Evolutionary conservation across 2,888 invertebrate genomes (phyloP), one percentile per base, ranked within the genome.

Genomic region (Seira ritae): DNA sequence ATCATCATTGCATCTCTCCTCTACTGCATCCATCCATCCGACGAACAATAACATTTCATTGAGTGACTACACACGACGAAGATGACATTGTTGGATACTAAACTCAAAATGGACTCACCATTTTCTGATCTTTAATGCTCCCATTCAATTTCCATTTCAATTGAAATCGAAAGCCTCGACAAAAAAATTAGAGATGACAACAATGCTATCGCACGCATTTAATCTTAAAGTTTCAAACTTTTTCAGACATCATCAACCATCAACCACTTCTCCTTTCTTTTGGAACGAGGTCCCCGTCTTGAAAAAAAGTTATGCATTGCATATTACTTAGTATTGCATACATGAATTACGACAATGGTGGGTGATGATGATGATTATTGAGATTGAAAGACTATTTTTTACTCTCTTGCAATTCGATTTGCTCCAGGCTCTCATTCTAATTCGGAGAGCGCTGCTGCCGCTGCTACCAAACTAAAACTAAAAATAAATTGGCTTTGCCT

Each of bases 191-290:
- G 74, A 73, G 74, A 65, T 62, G 74, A 42, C 42, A 42, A 42
- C 42, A 42, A 80, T 80, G 31, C 80, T 80, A 74, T 80, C 80
- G 67, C 73, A 70, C 62, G 22, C 67, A 80, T 80, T 69, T 74
- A 80, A 42, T 42, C 42, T 42, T 42, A 12, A 42, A 42, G 42
- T 42, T n/a, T n/a, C n/a, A n/a, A n/a, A n/a, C n/a, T n/a, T n/a
- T n/a, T n/a, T n/a, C n/a, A 4, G 42, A 42, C 42, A 12, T 42
- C 42, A 12, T 42, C 42, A 42, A 12, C 12, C n/a, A n/a, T n/a
- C 6, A 42, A 42, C n/a, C n/a, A n/a, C n/a, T n/a, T n/a, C n/a
- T 4, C 42, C 42, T 42, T 42, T 42, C 42, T 42, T 42, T 42
- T 42, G 42, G 42, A 42, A 42, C 42, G 42, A 42, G 42, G 42